Base-by-base conservation (phyloP, 1,140 invertebrate genomes). In the Neodiprion lecontei region DNA sequence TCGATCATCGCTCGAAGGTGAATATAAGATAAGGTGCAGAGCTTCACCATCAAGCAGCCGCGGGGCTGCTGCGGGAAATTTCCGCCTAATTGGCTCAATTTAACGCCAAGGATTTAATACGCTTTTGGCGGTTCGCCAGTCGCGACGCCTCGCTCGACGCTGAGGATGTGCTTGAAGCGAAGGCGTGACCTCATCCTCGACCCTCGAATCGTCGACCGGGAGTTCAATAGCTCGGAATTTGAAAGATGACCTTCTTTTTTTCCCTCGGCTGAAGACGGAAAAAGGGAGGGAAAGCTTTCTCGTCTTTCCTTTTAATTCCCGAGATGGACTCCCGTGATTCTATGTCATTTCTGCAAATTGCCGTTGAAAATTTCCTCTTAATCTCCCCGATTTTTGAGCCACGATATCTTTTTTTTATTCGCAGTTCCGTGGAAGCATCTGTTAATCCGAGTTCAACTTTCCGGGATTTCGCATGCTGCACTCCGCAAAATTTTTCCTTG, bases 211-310 rank as follows among this genome's bases (percentile, higher is more conserved):
- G 53, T 61, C n/a, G 53, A 61, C 11, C 53, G 11, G 53, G n/a
- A 61, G 53, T 61, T 61, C 53, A 61, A 61, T 61, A 12, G n/a
- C 53, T 61, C n/a, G 53, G 53, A 61, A 61, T 61, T 61, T 61
- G 53, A 61, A 61, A 61, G 53, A 61, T 61, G 53, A 61, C 11
- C 53, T 61, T 61, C 53, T 61, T 17, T 61, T 61, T 17, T 61
- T 17, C 53, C 9, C 53, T 17, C 50, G n/a, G 50, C 50, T 53
- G 1, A 53, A 53, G 50, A 53, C 1, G 10, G n/a, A n/a, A 53
- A n/a, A n/a, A n/a, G n/a, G 10, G 10, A 53, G 10, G n/a, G n/a
- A 53, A 53, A n/a, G 50, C 11, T 61, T 4, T 40, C 28, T 40
- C n/a, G 11, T 61, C n/a, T 8, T 9, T 61, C n/a, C 7, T 9